Conservation (phyloP, 2,113 vertebrate genomes). For the Capreolus pygargus region DNA sequence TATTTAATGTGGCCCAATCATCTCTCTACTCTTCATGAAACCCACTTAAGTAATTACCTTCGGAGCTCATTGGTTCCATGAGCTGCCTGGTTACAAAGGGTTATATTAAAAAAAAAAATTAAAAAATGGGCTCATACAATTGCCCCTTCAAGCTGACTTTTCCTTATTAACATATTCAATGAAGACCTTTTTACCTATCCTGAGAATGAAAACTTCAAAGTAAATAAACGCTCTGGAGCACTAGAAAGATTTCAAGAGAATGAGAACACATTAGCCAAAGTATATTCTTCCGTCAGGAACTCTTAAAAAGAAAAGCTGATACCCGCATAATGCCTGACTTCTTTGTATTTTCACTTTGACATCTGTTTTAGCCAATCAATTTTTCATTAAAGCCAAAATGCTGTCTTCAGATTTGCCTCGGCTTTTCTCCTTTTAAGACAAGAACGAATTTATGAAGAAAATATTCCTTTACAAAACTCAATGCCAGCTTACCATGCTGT, state of each 20-base stretch:
- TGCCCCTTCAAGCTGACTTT: slow-evolving; percentile 51
- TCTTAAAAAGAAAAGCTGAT: slow-evolving; percentile 43
- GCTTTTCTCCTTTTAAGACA: slow-evolving; percentile 59
- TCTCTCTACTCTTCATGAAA: slow-evolving; percentile 89
- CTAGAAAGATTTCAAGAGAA: not conserved
- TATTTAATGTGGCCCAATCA: slow-evolving; percentile 92
- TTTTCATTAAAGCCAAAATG: slow-evolving; percentile 64
- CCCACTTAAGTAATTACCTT: slow-evolving; percentile 91
- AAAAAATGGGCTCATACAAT: slow-evolving; percentile 58
- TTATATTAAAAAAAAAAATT: slow-evolving; percentile 80
- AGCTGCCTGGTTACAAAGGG: slow-evolving; percentile 83
- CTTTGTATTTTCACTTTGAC: slow-evolving; percentile 51
- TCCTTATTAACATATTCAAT: slow-evolving; percentile 40
- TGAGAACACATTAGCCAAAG: slow-evolving; percentile 11
- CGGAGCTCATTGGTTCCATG: slow-evolving; percentile 87
- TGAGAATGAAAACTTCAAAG: not conserved
- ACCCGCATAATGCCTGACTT: not conserved
- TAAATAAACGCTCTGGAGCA: not conserved
- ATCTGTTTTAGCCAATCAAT: slow-evolving; percentile 62
- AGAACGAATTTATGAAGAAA: slow-evolving; percentile 41
- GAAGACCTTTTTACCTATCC: slow-evolving; percentile 17
- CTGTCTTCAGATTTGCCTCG: slow-evolving; percentile 41
- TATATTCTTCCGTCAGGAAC: not conserved
- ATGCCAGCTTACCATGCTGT: not conserved
- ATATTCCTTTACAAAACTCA: not conserved